phyloP scores from a whole-genome alignment of 2,797 vertebrate genomes.

The Rhynchonycteris naso region DNA sequence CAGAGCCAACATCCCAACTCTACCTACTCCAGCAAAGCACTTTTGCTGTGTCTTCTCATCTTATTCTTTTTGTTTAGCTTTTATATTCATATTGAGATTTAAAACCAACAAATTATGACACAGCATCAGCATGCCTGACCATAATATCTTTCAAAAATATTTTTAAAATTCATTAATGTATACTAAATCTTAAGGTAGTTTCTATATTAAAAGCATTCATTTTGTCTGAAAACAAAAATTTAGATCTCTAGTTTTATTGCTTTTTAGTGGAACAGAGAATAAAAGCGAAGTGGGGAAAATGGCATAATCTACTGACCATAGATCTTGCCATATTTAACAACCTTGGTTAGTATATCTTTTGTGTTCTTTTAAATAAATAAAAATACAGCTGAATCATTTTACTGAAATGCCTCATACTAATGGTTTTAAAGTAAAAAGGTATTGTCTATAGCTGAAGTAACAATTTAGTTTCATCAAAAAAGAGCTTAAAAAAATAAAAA shows the following conservation, averaged over 20 bases:
- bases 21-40: not conserved
- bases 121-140: not conserved
- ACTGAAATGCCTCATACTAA: constrained; percentile 19
- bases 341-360: constrained; percentile 43
- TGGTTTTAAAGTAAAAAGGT: not conserved
- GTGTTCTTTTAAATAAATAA: constrained; percentile 67
- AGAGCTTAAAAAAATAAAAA: constrained; percentile 36
- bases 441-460: not conserved
- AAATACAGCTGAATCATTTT: constrained; percentile 66
- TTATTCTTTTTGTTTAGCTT: not conserved
- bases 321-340: constrained; percentile 70
- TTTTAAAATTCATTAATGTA: not conserved
- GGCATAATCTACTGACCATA: constrained; percentile 51
- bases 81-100: constrained; percentile 27
- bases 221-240: constrained; percentile 72
- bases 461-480: constrained; percentile 15
- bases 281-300: constrained; percentile 69
- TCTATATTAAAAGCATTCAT: constrained; percentile 56
- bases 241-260: constrained; percentile 62
- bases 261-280: constrained; percentile 75
- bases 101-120: constrained; percentile 59
- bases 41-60: not conserved
- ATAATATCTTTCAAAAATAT: constrained; percentile 52
- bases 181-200: constrained; percentile 58
- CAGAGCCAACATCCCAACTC: not conserved